These are phyloP conservation scores for Lordiphosa fenestrarum DNA, from an alignment of 2,888 invertebrate genomes.

Conservation along the genomic window DNA sequence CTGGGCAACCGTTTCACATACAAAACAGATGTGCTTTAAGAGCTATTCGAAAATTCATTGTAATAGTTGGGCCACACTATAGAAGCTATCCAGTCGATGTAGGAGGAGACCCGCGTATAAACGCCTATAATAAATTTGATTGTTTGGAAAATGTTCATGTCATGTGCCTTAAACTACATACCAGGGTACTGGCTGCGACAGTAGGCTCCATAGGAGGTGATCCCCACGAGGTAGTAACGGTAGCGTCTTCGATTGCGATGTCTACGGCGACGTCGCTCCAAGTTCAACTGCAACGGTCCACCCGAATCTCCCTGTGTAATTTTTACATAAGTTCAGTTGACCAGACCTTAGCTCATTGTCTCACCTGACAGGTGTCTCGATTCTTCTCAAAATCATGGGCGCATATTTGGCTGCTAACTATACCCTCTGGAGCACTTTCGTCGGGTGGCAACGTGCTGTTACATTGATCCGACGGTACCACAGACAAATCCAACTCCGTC, in stretches of 20 bases:
- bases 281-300: conserved; percentile 71
- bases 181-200: conserved; percentile 68
- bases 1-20: conserved; percentile 35
- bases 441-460: conserved; percentile 49
- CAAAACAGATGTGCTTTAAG: not conserved
- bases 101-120: conserved; percentile 71
- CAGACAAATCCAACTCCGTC: conserved; percentile 64
- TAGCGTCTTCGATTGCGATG: conserved; percentile 38
- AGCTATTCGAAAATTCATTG: conserved; percentile 16
- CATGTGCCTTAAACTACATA: not conserved
- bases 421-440: conserved; percentile 54
- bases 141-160: not conserved
- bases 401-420: conserved; percentile 72
- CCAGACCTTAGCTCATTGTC: not conserved
- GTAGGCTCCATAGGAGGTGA: conserved; percentile 76
- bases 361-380: conserved; percentile 74
- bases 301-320: conserved; percentile 72
- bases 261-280: conserved; percentile 42
- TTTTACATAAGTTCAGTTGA: not conserved
- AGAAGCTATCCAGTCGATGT: conserved; percentile 75
- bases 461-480: conserved; percentile 59
- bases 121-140: conserved; percentile 28
- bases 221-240: conserved; percentile 68
- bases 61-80: conserved; percentile 68
- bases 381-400: conserved; percentile 66